Evolutionary conservation across 2,113 vertebrate species (phyloP).

Genomic region (Hypocryptadius cinnamomeus): DNA sequence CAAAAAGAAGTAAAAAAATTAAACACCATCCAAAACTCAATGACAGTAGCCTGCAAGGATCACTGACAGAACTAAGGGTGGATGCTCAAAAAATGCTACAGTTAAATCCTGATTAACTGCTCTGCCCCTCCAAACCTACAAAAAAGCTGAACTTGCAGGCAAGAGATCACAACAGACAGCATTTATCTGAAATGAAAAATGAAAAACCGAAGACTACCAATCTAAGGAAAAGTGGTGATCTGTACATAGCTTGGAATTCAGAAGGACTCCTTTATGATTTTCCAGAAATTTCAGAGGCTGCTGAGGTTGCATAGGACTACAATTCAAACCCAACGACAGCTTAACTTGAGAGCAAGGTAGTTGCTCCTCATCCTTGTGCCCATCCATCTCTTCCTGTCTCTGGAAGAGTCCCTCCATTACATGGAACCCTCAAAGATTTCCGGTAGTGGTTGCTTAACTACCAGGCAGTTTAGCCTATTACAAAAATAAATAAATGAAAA

Average conservation of each 20-base stretch:
- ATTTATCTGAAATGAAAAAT: not conserved
- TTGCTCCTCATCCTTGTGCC: not conserved
- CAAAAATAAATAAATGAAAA: not conserved
- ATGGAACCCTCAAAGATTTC: not conserved
- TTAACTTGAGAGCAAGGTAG: not conserved
- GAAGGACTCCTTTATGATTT: not conserved
- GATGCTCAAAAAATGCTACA: not conserved
- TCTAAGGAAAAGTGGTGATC: not conserved
- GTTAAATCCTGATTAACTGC: not conserved
- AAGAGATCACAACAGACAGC: not conserved
- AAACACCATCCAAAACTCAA: not conserved
- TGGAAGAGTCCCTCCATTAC: not conserved
- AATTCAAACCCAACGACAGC: not conserved
- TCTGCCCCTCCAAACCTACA: not conserved
- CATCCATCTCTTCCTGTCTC: not conserved
- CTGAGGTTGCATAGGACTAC: not conserved
- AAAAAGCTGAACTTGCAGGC: not conserved
- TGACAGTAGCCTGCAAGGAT: not conserved
- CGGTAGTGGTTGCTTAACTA: not conserved
- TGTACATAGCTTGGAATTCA: not conserved
- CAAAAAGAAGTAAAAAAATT: not conserved
- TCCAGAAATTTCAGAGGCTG: constrained; percentile 8
- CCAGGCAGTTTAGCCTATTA: not conserved
- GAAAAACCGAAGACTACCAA: not conserved
- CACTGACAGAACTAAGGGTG: not conserved